Percentiles rank a stretch among this genome's conserved stretches.
Conservation (phyloP, 2,888 invertebrate genomes). For the Drosophila monieri region DNA sequence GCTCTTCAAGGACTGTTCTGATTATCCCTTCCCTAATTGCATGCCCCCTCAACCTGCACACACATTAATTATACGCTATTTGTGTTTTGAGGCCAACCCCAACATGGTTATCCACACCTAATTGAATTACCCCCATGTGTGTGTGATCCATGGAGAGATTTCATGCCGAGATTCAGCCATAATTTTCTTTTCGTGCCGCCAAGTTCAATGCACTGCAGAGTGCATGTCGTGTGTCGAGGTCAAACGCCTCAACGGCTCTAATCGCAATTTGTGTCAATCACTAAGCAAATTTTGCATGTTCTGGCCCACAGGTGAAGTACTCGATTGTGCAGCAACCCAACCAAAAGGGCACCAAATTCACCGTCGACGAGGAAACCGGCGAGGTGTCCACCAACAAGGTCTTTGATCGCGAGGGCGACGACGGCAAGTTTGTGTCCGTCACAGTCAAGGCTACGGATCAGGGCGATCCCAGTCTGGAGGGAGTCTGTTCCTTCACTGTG, state of each 20-base stretch:
- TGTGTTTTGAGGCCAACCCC: slow-evolving; percentile 50
- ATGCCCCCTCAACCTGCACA: slow-evolving; percentile 6
- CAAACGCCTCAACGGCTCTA: slow-evolving; percentile 37
- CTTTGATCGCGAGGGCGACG: slow-evolving; percentile 98
- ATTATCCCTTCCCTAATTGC: slow-evolving; percentile 34
- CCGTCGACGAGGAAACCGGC: slow-evolving; percentile 97
- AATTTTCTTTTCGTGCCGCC: slow-evolving; percentile 41
- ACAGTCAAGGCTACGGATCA: slow-evolving; percentile 99
- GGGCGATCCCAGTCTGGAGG: slow-evolving; percentile 98
- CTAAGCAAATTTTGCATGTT: slow-evolving; percentile 53
- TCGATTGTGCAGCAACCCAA: slow-evolving; percentile 98
- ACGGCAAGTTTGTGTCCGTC: slow-evolving; percentile 97
- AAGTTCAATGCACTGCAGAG: slow-evolving; percentile 64
- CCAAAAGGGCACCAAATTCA: slow-evolving; percentile 97
- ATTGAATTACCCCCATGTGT: slow-evolving; percentile 46
- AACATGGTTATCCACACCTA: slow-evolving; percentile 52
- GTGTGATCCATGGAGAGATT: slow-evolving; percentile 42
- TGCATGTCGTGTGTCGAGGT: slow-evolving; percentile 36
- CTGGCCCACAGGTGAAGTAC: slow-evolving; percentile 89
- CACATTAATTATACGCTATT: slow-evolving; percentile 48
- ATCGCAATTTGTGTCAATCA: slow-evolving; percentile 59
- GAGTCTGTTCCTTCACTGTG: slow-evolving; percentile 99
- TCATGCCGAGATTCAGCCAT: slow-evolving; percentile 54
- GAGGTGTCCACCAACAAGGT: slow-evolving; percentile 97
- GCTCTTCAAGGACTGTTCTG: slow-evolving; percentile 12